phyloP scores from a whole-genome alignment of 2,113 vertebrate species.

The Boulengeromyrus knoepffleri region DNA sequence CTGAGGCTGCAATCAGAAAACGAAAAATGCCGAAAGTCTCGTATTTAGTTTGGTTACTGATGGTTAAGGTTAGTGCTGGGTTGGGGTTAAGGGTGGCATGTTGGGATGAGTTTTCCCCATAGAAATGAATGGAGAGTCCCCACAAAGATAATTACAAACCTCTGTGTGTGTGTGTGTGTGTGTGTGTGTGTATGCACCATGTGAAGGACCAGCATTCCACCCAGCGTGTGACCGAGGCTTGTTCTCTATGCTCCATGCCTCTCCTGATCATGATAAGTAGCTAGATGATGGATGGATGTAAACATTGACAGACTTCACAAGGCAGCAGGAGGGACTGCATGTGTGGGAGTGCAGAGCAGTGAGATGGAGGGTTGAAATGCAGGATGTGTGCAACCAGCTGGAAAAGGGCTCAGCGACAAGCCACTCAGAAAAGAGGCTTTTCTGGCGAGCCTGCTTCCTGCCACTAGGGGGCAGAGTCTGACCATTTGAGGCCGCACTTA shows the following conservation, averaged over 20 bases:
- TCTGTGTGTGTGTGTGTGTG: not conserved
- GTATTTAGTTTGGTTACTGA: not conserved
- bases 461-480: slow-evolving; percentile 3
- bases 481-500: not conserved
- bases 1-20: not conserved
- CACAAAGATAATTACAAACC: not conserved
- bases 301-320: slow-evolving; percentile 2
- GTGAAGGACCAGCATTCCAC: not conserved
- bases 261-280: not conserved
- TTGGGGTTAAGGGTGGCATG: not conserved
- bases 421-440: not conserved
- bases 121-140: not conserved
- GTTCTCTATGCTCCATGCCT: not conserved
- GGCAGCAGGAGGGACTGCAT: not conserved
- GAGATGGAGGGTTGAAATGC: not conserved
- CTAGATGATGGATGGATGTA: not conserved
- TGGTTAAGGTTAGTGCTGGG: not conserved
- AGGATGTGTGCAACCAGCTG: not conserved
- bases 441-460: not conserved
- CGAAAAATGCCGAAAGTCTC: not conserved
- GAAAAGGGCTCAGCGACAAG: not conserved
- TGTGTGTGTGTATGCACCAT: not conserved
- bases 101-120: not conserved
- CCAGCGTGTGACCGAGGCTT: not conserved
- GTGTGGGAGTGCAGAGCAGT: slow-evolving; percentile 12